A percentile compares a stretch with the other conserved stretches of the same genome.
Conservation (phyloP, 2,888 invertebrate species). For the Acholoe squamosa region DNA sequence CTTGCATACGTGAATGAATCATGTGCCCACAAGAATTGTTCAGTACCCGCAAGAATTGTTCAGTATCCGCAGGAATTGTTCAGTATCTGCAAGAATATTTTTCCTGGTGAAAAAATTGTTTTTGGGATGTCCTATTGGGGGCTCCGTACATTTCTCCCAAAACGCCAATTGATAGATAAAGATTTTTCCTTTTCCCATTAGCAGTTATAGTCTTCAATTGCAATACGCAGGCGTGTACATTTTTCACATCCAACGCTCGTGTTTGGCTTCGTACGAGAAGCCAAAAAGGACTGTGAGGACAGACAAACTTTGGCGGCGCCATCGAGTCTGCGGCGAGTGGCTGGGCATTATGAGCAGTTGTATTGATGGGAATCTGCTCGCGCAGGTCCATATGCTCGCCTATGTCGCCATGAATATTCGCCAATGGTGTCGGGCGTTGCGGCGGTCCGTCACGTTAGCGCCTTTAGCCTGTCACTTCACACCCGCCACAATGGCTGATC, state of each 20-base stretch:
- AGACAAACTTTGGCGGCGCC: conserved; percentile 25
- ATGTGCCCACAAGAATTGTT: no score
- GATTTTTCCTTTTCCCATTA: conserved; percentile 20
- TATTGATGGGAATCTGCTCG: conserved; percentile 28
- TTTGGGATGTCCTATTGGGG: no score
- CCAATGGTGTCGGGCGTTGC: neutral
- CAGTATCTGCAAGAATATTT: no score
- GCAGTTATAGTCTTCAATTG: conserved; percentile 33
- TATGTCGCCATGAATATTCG: conserved; percentile 41
- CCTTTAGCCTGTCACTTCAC: conserved; percentile 50
- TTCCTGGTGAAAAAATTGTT: no score
- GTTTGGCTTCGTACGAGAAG: conserved; percentile 30
- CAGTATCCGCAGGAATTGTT: no score
- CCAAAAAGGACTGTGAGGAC: neutral
- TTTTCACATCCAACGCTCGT: neutral
- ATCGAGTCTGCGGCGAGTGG: conserved; percentile 24
- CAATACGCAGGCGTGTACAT: neutral
- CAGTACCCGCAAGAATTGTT: no score
- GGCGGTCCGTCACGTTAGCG: conserved; percentile 39
- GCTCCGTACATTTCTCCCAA: no score
- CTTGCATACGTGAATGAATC: no score
- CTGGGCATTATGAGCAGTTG: conserved; percentile 37
- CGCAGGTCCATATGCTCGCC: neutral
- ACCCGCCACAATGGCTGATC: conserved; percentile 48
- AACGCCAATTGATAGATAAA: neutral